Base-by-base conservation (phyloP, 2,797 vertebrate species). In the Podargus strigoides region DNA sequence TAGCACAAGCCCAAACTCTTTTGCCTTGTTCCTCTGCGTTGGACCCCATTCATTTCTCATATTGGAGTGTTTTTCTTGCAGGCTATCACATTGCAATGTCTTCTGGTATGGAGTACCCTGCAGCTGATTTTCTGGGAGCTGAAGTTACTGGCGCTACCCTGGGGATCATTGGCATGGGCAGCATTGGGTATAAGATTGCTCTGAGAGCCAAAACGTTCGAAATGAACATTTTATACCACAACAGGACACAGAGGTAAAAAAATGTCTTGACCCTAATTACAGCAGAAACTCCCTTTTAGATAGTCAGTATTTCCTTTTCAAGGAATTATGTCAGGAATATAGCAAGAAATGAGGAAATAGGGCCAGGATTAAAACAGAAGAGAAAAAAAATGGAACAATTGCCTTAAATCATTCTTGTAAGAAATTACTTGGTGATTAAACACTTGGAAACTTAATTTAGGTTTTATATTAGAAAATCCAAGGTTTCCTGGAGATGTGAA, bases 151-250 rank as follows among this genome's bases (percentile, higher is more conserved):
- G 98, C 60, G 95, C 98, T n/a, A 98, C 98, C 36, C 86, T 98
- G 85, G 98, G 98, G 6, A 98, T 98, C 75, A 66, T 98, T n/a
- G 98, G 98, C 94, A 98, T 98, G 98, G 98, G 98, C 89, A 60
- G 79, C 12, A 97, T 98, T 24, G 98, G 98, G 42, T 97, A 92
- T 72, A 98, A 97, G 95, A 94, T 98, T 7, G 97, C 98, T 74
- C 91, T 96, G 69, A 96, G 97, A 96, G 97, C 97, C 84, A 97
- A 91, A 97, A 98, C 96, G 2, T 98, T 98, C 91, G 96, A 98
- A 69, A 98, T 98, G 97, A 98, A 97, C 78, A 96, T 98, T 95
- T 94, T 98, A 67, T 98, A 98, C 94, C 97, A 98, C 91, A 98
- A 98, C 90, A 97, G 98, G 85, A 98, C 47, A 82, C 86, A 6